Percentiles rank a stretch among this genome's conserved stretches.
Evolutionary conservation across 2,797 vertebrate species (phyloP).

Genomic region (Cirrhinus molitorella): DNA sequence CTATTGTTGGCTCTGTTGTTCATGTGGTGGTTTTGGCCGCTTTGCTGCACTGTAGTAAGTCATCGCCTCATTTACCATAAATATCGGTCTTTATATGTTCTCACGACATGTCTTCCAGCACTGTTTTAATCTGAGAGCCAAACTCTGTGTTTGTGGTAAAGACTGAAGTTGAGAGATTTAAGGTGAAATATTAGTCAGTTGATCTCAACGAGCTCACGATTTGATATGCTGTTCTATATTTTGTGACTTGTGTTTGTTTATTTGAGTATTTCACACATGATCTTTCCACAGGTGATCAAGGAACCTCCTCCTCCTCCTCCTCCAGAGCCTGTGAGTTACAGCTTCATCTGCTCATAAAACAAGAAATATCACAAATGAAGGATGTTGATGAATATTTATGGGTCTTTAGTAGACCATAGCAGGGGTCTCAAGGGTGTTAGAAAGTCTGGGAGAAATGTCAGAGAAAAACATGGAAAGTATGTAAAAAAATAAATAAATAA

Average conservation of each 20-base stretch:
- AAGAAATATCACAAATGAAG: neutral
- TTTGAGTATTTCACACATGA: conserved; percentile 30
- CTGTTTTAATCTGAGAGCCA: neutral
- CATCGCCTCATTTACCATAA: conserved; percentile 41
- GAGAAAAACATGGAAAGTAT: no score
- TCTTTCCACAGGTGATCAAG: conserved; percentile 85
- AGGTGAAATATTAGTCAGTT: conserved; percentile 26
- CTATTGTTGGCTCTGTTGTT: conserved; percentile 81
- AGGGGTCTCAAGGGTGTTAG: neutral
- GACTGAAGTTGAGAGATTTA: conserved; percentile 8
- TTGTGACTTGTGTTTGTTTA: conserved; percentile 1
- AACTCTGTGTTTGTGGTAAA: neutral
- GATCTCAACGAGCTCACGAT: conserved; percentile 5
- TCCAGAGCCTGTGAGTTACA: conserved; percentile 85
- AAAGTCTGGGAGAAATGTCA: neutral
- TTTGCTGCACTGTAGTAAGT: conserved; percentile 87
- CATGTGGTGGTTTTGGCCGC: conserved; percentile 88
- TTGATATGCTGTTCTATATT: neutral
- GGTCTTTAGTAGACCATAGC: neutral
- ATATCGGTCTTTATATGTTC: neutral
- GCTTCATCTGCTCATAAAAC: neutral
- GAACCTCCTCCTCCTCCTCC: conserved; percentile 89
- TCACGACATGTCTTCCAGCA: conserved; percentile 19
- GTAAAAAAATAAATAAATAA: no score
- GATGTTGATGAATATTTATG: neutral